Percentiles rank a stretch among this genome's conserved stretches.
Evolutionary conservation across 1,140 invertebrate genomes (phyloP).

Genomic region (Chionoecetes opilio): DNA sequence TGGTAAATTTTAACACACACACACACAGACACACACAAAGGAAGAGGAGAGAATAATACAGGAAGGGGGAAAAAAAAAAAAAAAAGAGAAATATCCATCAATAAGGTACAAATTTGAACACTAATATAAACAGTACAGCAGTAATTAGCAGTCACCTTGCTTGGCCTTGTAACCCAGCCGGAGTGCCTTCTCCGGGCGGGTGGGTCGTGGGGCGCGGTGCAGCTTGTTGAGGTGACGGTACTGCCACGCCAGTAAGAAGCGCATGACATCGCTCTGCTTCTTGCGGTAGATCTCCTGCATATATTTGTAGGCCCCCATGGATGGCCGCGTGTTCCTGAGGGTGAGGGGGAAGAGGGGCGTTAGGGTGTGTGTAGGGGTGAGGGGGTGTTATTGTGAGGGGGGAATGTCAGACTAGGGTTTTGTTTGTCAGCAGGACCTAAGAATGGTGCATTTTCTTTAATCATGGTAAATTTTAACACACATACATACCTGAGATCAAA

Average conservation of each 20-base stretch:
- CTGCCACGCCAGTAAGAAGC: slow-evolving; percentile 98
- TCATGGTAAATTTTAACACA: neutral
- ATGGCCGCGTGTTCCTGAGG: slow-evolving; percentile 68
- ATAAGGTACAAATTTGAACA: no score
- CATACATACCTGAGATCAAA: no score
- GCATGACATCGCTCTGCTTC: slow-evolving; percentile 99
- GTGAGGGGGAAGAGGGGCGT: neutral
- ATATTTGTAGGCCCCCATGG: slow-evolving; percentile 99
- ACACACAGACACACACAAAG: no score
- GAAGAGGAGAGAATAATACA: no score
- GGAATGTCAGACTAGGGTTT: neutral
- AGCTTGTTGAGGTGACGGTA: slow-evolving; percentile 98
- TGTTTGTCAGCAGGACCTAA: slow-evolving; percentile 45
- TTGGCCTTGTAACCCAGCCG: slow-evolving; percentile 98
- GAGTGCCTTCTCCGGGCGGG: slow-evolving; percentile 99
- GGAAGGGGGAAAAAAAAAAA: no score
- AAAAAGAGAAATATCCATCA: no score
- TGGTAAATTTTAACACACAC: neutral
- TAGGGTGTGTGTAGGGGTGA: neutral
- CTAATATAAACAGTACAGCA: no score
- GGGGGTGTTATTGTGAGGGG: neutral
- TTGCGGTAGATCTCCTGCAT: slow-evolving; percentile 99
- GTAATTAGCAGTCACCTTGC: no score
- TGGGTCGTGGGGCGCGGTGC: slow-evolving; percentile 96
- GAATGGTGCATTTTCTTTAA: slow-evolving; percentile 45